Conservation (phyloP, 2,888 invertebrate species). For the Chrysomela aeneicollis region DNA sequence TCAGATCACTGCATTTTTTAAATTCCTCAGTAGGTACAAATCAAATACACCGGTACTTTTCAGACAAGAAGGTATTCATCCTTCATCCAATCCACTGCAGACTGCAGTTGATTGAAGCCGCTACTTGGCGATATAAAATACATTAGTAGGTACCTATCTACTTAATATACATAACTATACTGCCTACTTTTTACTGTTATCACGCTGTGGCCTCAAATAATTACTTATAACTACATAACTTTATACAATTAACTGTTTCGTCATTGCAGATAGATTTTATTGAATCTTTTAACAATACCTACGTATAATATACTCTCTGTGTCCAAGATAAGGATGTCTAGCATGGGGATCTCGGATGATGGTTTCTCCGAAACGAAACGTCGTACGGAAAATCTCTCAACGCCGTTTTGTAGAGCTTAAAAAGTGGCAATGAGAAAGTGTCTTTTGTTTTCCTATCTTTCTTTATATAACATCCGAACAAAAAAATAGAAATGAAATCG, state of each 20-base stretch:
- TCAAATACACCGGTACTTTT: conserved; percentile 23
- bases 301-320: too few relatives aligned
- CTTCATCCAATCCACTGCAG: neutral
- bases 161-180: neutral
- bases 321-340: too few relatives aligned
- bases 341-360: too few relatives aligned
- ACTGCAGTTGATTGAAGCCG: conserved; percentile 33
- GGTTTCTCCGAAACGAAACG: too few relatives aligned
- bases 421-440: too few relatives aligned
- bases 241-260: conserved; percentile 36
- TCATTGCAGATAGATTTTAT: conserved; percentile 2
- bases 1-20: conserved; percentile 36
- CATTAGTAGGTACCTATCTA: neutral
- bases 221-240: conserved; percentile 24
- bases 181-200: conserved; percentile 36
- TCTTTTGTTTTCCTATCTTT: too few relatives aligned
- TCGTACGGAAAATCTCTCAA: too few relatives aligned
- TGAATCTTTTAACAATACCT: too few relatives aligned
- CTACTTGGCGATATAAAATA: conserved; percentile 30
- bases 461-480: too few relatives aligned
- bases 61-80: neutral
- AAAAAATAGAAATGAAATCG: too few relatives aligned
- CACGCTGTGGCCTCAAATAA: conserved; percentile 36
- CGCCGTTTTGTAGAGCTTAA: too few relatives aligned
- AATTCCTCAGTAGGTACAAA: conserved; percentile 30